Evolutionary conservation across 1,140 invertebrate genomes (phyloP).

Genomic region (Listronotus bonariensis): DNA sequence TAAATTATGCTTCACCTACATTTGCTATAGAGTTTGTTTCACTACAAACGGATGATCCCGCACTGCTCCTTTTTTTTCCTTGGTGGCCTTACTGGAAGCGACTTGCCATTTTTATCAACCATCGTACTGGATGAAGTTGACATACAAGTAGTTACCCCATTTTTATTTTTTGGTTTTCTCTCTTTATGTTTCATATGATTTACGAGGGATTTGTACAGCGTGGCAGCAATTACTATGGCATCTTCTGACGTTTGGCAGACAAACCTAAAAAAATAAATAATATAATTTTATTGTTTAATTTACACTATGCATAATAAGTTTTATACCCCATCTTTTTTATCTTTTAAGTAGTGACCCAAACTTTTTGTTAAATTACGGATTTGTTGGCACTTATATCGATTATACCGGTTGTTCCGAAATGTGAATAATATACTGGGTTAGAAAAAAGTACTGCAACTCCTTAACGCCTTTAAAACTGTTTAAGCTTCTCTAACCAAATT

Average conservation of each 20-base stretch:
- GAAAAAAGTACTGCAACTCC: too few relatives aligned
- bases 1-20: conserved; percentile 38
- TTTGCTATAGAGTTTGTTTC: conserved; percentile 60
- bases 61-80: conserved; percentile 63
- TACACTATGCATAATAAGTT: too few relatives aligned
- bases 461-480: too few relatives aligned
- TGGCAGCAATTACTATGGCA: not conserved
- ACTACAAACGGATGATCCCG: conserved; percentile 63
- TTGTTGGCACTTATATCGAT: too few relatives aligned
- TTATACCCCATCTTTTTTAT: too few relatives aligned
- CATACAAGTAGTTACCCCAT: conserved; percentile 61
- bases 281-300: too few relatives aligned
- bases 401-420: too few relatives aligned
- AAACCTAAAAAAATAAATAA: conserved; percentile 58
- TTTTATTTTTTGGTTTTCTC: conserved; percentile 65
- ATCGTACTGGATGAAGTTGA: conserved; percentile 47
- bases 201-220: conserved; percentile 59
- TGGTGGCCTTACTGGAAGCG: conserved; percentile 60
- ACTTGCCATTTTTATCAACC: conserved; percentile 53
- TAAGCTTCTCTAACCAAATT: too few relatives aligned
- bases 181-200: conserved; percentile 71
- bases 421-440: too few relatives aligned
- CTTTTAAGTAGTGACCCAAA: too few relatives aligned
- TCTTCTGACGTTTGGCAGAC: conserved; percentile 85
- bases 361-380: too few relatives aligned